Evolutionary conservation across 2,113 vertebrate genomes (phyloP), one percentile per base, ranked within the genome.

Genomic region (Phocoena sinus): DNA sequence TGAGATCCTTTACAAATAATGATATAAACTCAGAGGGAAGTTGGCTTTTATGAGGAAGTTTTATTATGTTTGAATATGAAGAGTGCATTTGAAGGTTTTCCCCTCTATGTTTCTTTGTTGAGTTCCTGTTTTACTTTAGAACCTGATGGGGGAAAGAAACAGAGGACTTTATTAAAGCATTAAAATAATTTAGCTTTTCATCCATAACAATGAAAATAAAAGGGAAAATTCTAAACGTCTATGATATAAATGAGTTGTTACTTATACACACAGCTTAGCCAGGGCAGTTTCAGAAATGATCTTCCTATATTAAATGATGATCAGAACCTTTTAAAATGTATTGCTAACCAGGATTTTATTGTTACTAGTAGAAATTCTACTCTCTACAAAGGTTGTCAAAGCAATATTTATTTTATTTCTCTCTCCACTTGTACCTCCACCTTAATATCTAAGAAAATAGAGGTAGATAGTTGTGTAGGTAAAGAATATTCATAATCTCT

Each of bases 41-140:
- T 36, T 87, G 38, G n/a, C 14, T 92, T 96, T 90, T 60, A 53
- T 82, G 28, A 92, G n/a, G 53, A 81, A 94, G 53, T 89, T 94
- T 76, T 79, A 77, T 62, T 56, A 81, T 5, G 15, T 94, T 86
- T 90, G 18, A 89, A 41, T 47, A 67, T 77, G 9, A 38, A 79
- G 36, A 84, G 63, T 10, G 10, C 8, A 47, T n/a, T 65, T 90
- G 68, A 95, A 82, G 6, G n/a, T 56, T 50, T 90, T 44, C 20
- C 13, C 3, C 9, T 80, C 2, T 62, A 13, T 74, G 28, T 65
- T 58, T 94, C 28, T 92, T 31, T 56, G 4, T 23, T 44, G 14
- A 60, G 36, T 70, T 26, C 5, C 4, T 53, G 44, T 96, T 81
- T 47, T 38, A 17, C 73, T 82, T 28, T 70, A 84, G 20, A 96